Evolutionary conservation across 2,888 invertebrate genomes (phyloP).

Genomic region (Schizaphis graminum): DNA sequence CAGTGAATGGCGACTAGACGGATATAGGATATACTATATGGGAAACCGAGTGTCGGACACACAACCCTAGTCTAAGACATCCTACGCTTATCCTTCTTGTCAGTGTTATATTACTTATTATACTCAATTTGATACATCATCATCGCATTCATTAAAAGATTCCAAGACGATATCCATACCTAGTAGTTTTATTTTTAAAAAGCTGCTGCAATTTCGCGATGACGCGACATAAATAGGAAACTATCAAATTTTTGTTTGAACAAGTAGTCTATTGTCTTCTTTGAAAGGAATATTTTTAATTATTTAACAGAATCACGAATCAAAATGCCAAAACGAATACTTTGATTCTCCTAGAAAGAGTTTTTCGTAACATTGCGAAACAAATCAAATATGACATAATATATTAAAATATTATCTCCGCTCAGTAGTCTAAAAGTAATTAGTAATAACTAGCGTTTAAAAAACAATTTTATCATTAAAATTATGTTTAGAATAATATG

Average conservation of each 20-base stretch:
- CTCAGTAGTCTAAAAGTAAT: background rate
- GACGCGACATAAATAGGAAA: background rate
- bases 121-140: background rate
- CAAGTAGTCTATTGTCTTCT: background rate
- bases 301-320: background rate
- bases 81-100: background rate
- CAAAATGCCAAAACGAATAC: background rate
- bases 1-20: background rate
- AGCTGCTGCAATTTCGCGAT: background rate
- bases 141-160: background rate
- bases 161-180: background rate
- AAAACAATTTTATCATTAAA: background rate
- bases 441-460: background rate
- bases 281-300: background rate
- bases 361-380: background rate
- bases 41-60: background rate
- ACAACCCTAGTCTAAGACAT: background rate
- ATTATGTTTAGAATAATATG: background rate
- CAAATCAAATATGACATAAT: background rate
- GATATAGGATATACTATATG: background rate
- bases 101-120: conserved; percentile 6
- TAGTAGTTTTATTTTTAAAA: background rate
- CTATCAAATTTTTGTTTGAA: background rate
- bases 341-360: background rate
- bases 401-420: background rate